Percentiles rank a stretch among this genome's conserved stretches.
These are phyloP conservation scores for Digitonthophagus gazella DNA, from an alignment of 2,888 invertebrate genomes.

Conservation along the genomic window DNA sequence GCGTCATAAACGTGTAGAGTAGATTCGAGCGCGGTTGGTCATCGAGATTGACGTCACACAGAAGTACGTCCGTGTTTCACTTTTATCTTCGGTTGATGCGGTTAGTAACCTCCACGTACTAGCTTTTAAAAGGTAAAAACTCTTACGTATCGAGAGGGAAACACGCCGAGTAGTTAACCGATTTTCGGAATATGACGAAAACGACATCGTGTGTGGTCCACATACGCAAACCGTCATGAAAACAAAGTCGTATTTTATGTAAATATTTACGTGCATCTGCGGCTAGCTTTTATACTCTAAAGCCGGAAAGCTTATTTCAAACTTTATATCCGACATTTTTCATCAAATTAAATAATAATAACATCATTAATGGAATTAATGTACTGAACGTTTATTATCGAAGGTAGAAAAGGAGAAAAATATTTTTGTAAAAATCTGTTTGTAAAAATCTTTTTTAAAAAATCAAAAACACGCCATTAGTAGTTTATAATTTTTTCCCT, in stretches of 20 bases:
- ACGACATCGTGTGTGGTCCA: neutral
- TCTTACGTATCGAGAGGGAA: too few species aligned
- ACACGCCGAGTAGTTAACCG: too few species aligned
- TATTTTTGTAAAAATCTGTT: too few species aligned
- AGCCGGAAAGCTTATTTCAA: too few species aligned
- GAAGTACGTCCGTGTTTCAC: neutral
- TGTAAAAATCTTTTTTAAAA: neutral
- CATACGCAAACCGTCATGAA: neutral
- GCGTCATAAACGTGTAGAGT: neutral
- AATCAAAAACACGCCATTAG: neutral
- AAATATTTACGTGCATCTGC: constrained; percentile 2
- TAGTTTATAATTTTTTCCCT: neutral
- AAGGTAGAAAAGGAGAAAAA: too few species aligned
- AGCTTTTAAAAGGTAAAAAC: neutral
- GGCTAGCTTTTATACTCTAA: neutral
- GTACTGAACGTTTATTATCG: too few species aligned
- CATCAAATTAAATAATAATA: neutral
- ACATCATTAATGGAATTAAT: too few species aligned
- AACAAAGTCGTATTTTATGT: constrained; percentile 8
- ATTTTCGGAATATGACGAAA: too few species aligned
- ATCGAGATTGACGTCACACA: neutral
- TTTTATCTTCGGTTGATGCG: neutral
- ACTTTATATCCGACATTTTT: too few species aligned
- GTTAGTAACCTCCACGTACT: neutral
- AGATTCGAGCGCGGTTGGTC: neutral